Evolutionary conservation across 2,113 vertebrate species (phyloP).

Genomic region (Chamaea fasciata): DNA sequence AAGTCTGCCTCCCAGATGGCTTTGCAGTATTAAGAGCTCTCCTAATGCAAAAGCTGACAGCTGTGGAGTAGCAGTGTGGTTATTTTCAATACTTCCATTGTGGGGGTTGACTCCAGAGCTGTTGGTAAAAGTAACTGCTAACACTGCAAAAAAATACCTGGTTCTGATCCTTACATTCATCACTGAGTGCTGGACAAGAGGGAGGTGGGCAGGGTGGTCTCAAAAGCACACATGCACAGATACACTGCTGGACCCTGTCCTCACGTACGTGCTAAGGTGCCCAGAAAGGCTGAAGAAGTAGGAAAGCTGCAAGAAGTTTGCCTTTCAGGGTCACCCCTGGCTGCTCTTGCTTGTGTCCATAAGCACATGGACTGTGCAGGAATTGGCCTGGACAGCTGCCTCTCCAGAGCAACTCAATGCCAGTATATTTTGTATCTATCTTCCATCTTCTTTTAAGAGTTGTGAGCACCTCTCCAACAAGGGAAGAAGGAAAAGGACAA

Average conservation of each 20-base stretch:
- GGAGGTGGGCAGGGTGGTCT: not conserved
- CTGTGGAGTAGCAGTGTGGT: not conserved
- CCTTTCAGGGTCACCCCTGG: not conserved
- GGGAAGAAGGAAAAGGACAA: not conserved
- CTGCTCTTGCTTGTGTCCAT: not conserved
- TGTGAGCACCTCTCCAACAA: not conserved
- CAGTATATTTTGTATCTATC: not conserved
- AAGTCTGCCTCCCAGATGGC: not conserved
- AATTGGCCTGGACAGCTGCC: not conserved
- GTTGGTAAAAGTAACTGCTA: not conserved
- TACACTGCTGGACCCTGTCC: not conserved
- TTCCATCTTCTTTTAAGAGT: not conserved
- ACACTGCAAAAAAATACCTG: not conserved
- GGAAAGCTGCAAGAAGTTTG: not conserved
- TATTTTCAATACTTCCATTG: not conserved
- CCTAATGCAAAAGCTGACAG: not conserved
- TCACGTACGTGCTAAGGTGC: not conserved
- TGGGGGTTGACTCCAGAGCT: not conserved
- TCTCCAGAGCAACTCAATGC: not conserved
- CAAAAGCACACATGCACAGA: accelerated
- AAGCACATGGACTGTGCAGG: not conserved
- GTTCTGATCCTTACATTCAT: not conserved
- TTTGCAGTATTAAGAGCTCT: not conserved
- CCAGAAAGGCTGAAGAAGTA: not conserved
- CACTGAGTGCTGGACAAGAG: not conserved